Base-by-base conservation (phyloP, 30 jellyfish, hydroid and myxozoan genomes). In the Pelagia noctiluca region DNA sequence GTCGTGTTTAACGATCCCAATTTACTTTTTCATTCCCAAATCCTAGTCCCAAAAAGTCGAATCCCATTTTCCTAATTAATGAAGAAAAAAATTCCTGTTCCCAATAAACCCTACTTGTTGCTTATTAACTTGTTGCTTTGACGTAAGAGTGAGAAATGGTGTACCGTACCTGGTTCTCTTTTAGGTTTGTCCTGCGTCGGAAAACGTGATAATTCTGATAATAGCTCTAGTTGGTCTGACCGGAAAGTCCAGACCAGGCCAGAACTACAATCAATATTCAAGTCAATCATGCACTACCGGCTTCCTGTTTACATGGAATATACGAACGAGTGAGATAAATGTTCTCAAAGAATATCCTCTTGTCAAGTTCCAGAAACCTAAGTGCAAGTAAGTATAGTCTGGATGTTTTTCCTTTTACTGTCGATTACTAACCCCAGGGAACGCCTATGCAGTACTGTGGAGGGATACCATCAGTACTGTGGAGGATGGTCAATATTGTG, bases 261-360 rank as follows among this genome's bases (percentile, higher is more conserved):
- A 80, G 19, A 32, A 37, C 21, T 72, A 70, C 52, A 63, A 79
- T n/a, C 12, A 84, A 1, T 19, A 53, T 31, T 33, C 82, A 50
- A 74, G 80, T 13, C 29, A 73, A 37, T 38, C 78, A 7, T 89
- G 83, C 82, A 82, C 24, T 46, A 54, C 90, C 11, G 97, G 97
- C 1, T 90, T 54, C 71, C 47, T 90, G 32, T 60, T 84, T 23
- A 37, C 97, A 2, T 90, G 97, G 97, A 82, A 84, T 70, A 69
- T 68, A 19, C 64, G 35, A n/a, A 61, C 89, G 8, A 92, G 96
- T 16, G 75, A 47, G 2, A 88, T 90, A 2, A 50, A 66, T 29
- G 89, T 89, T 5, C 54, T 90, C 22, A 84, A 76, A 75, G 80
- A 66, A 84, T 75, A 64, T 12, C 87, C 97, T 19, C 8, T 90